Conservation (phyloP, 2,888 invertebrate genomes). For the Buathra laborator region DNA sequence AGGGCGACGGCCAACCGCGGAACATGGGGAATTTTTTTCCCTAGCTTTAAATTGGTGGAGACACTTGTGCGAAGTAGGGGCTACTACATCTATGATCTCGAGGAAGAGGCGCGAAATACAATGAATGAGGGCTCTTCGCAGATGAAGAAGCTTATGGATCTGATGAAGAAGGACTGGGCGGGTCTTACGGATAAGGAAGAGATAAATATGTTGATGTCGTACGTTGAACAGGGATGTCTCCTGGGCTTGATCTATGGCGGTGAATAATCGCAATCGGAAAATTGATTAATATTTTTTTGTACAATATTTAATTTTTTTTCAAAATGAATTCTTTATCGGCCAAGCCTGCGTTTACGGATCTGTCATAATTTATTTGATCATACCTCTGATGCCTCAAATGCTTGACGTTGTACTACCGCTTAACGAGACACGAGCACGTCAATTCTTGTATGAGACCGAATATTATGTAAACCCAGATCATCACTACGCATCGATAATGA, state of each 20-base stretch:
- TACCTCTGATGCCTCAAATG: conserved; percentile 64
- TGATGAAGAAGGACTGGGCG: conserved; percentile 56
- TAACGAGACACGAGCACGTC: conserved; percentile 62
- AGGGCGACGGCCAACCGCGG: no score
- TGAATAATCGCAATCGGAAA: conserved; percentile 18
- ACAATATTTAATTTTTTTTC: background rate
- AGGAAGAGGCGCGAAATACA: conserved; percentile 38
- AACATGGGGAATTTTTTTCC: conserved; percentile 8
- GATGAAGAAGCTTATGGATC: conserved; percentile 56
- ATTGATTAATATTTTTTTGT: background rate
- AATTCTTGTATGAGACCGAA: conserved; percentile 65
- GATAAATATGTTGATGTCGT: conserved; percentile 43
- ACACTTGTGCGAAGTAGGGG: conserved; percentile 27
- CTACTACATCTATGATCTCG: conserved; percentile 44
- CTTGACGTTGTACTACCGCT: conserved; percentile 64
- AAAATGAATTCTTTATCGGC: background rate
- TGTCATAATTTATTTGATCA: conserved; percentile 52
- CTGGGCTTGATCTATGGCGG: conserved; percentile 45
- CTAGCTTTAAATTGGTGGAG: conserved; percentile 32
- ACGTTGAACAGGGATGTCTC: conserved; percentile 50
- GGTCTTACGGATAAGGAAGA: conserved; percentile 44
- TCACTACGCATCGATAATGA: conserved; percentile 60
- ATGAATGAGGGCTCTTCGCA: conserved; percentile 32
- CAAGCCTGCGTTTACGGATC: conserved; percentile 49
- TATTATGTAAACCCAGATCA: conserved; percentile 63